Evolutionary conservation across 2,113 vertebrate genomes (phyloP).

Genomic region (Gadus macrocephalus): DNA sequence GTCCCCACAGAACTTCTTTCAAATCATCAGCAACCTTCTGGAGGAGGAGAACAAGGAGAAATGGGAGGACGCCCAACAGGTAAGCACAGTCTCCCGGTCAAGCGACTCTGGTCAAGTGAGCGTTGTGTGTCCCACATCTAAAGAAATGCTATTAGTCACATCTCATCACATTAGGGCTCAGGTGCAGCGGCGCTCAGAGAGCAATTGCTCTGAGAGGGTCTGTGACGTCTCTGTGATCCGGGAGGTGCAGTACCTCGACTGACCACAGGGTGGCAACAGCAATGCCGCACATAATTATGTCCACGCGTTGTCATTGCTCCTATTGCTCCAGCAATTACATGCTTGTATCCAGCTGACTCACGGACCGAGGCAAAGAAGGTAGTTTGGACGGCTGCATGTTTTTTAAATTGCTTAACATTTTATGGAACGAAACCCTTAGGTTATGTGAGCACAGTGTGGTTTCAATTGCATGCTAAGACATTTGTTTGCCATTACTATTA

Average conservation of each 20-base stretch:
- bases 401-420: too few species aligned
- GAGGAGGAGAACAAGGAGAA: slow-evolving; percentile 99
- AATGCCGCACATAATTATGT: slow-evolving; percentile 44
- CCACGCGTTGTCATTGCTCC: slow-evolving; percentile 36
- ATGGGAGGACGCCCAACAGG: slow-evolving; percentile 98
- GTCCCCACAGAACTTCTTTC: slow-evolving; percentile 95
- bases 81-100: slow-evolving; percentile 57
- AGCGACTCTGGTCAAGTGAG: too few species aligned
- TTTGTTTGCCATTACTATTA: slow-evolving; percentile 12
- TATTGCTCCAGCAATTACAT: slow-evolving; percentile 25
- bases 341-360: slow-evolving; percentile 25
- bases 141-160: slow-evolving; percentile 10
- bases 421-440: background rate
- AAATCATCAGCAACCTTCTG: slow-evolving; percentile 98
- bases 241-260: slow-evolving; percentile 41
- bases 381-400: slow-evolving; percentile 3
- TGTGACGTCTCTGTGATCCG: slow-evolving; percentile 54
- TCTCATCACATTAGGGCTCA: slow-evolving; percentile 19
- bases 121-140: slow-evolving; percentile 4
- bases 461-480: background rate
- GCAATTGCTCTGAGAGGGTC: slow-evolving; percentile 37
- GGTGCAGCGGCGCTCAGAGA: slow-evolving; percentile 25
- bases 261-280: slow-evolving; percentile 69
- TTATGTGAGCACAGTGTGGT: background rate
- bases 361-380: slow-evolving; percentile 28